Conservation (phyloP, 2,113 vertebrate species). For the Condylura cristata region DNA sequence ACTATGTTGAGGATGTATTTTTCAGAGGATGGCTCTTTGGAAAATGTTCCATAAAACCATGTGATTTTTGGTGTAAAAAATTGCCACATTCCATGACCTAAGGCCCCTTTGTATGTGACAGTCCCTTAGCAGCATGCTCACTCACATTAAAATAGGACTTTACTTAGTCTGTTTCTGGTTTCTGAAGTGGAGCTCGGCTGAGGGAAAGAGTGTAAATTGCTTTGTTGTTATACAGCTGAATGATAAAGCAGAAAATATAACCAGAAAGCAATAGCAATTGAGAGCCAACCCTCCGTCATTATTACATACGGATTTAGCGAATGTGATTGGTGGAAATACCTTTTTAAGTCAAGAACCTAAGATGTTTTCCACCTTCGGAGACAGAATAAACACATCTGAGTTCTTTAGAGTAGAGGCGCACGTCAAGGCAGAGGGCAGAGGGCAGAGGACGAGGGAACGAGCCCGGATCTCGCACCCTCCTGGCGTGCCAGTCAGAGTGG, state of each 20-base stretch:
- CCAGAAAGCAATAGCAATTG: background rate
- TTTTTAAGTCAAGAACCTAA: background rate
- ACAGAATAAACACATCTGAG: background rate
- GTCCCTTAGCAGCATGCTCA: too few relatives aligned
- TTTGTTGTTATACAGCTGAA: background rate
- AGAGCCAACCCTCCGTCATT: background rate
- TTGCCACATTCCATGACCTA: too few relatives aligned
- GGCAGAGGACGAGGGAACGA: too few relatives aligned
- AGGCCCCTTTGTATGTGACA: too few relatives aligned
- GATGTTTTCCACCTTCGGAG: background rate
- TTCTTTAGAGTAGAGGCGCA: background rate
- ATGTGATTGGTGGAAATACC: background rate
- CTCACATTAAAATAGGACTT: background rate
- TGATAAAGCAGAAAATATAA: background rate
- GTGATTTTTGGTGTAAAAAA: too few relatives aligned
- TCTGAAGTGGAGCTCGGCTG: background rate
- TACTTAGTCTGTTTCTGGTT: background rate
- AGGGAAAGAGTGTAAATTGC: background rate
- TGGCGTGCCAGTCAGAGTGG: background rate
- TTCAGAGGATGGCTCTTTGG: too few relatives aligned
- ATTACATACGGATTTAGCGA: background rate
- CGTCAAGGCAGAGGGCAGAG: background rate
- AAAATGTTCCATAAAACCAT: too few relatives aligned
- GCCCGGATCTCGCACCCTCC: background rate
- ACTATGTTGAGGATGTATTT: too few relatives aligned